Conservation (phyloP, 1,140 invertebrate species). For the Belonocnema kinseyi region DNA sequence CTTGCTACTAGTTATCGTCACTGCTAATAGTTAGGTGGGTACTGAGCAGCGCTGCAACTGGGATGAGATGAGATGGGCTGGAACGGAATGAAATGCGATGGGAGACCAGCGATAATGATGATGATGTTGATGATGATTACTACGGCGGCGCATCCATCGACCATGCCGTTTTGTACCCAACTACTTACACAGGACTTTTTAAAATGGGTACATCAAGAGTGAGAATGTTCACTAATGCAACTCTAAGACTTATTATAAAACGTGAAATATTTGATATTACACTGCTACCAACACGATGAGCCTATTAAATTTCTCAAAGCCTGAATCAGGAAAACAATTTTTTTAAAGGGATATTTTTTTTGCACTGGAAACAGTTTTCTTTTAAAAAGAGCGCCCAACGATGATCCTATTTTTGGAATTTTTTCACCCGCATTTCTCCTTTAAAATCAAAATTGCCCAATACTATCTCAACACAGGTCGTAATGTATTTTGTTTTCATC, state of each 20-base stretch:
- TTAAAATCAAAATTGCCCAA: no score
- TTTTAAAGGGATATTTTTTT: no score
- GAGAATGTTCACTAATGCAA: conserved; percentile 58
- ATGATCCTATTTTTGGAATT: no score
- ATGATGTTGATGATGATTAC: conserved; percentile 73
- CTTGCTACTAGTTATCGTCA: conserved; percentile 64
- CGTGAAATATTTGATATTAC: conserved; percentile 52
- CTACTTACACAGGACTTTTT: conserved; percentile 55
- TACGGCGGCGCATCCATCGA: conserved; percentile 59
- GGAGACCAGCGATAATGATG: conserved; percentile 68
- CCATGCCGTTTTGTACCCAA: conserved; percentile 57
- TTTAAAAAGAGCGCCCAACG: no score
- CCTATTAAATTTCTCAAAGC: no score
- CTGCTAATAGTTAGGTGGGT: conserved; percentile 61
- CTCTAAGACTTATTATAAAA: conserved; percentile 59
- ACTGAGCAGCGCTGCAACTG: conserved; percentile 52
- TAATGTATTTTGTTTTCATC: no score
- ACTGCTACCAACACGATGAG: conserved; percentile 43
- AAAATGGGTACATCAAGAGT: conserved; percentile 51
- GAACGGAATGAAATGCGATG: conserved; percentile 51
- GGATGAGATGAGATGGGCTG: conserved; percentile 55
- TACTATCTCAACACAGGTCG: no score
- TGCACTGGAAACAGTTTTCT: no score
- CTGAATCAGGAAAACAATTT: no score
- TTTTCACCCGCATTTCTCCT: no score